Evolutionary conservation across 2,888 invertebrate species (phyloP).

Genomic region (Portevinia maculata): DNA sequence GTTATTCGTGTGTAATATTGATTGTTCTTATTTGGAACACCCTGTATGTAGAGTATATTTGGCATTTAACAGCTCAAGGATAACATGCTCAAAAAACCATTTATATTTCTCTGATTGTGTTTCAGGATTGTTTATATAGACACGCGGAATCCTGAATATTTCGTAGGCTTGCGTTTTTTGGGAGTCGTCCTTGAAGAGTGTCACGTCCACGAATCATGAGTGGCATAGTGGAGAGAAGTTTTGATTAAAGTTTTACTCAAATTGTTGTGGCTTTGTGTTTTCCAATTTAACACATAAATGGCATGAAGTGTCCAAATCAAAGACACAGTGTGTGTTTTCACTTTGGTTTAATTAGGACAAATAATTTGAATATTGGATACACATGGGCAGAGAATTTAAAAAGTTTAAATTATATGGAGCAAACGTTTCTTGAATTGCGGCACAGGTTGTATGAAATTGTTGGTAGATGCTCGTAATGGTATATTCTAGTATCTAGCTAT

Average conservation of each 20-base stretch:
- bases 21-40: no score
- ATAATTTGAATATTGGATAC: no score
- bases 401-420: no score
- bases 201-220: conserved; percentile 3
- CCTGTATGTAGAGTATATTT: conserved; percentile 22
- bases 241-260: conserved; percentile 46
- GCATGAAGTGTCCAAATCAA: conserved; percentile 23
- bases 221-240: conserved; percentile 20
- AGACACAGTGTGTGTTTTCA: background rate
- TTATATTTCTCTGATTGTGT: background rate
- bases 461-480: no score
- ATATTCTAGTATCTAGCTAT: no score
- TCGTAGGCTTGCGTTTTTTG: background rate
- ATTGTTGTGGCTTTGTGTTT: conserved; percentile 35
- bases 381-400: no score
- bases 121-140: background rate
- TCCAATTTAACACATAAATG: conserved; percentile 27
- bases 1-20: no score
- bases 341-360: conserved; percentile 3
- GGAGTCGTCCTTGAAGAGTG: conserved; percentile 13
- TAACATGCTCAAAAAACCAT: conserved; percentile 1
- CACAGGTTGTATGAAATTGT: no score
- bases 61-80: conserved; percentile 38
- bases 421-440: no score
- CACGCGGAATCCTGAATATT: background rate